Evolutionary conservation across 92 coral and sea anemone species (phyloP), one percentile per base, ranked within the genome.

Genomic region (Phymanthus crucifer): DNA sequence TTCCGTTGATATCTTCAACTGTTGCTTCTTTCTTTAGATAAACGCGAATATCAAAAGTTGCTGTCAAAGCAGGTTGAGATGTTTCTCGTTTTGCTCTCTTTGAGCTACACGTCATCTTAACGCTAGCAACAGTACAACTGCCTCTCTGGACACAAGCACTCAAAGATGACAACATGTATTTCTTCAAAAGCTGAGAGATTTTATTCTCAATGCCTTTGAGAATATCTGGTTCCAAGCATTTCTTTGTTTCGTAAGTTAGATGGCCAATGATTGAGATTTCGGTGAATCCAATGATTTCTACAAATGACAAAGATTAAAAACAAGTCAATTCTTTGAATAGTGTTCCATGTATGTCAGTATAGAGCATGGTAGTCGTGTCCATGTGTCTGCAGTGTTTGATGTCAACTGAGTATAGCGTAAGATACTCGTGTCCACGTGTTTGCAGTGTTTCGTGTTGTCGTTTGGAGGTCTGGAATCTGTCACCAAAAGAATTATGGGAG

Each of bases 1-100:
- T 81, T 56, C 32, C 71, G 35, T 81, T 81, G 12, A 81, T 50
- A 6, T 58, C 85, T 40, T 46, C 78, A 18, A 11, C 1, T 21
- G 72, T n/a, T 13, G 76, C 79, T 40, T 54, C 79, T 32, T 36
- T 48, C 36, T 36, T 81, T 45, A 81, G 34, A 35, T 46, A 81
- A 45, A 81, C 85, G 33, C 73, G 78, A 24, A 81, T 73, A 24
- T 50, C 75, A 61, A 81, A 81, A 26, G 23, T 50, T n/a, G 70
- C 73, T 26, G 7, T 76, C 71, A 76, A 18, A 13, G 57, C 80
- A 33, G 33, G 58, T 19, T 76, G 57, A 35, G 18, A 57, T 5
- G 70, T 32, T 19, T 40, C 24, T 54, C 80, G 32, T 31, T 58
- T 54, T 14, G 65, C 38, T 46, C 66, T 46, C n/a, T 56, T 52